Conservation (phyloP, 2,888 invertebrate species). For the Boloria selene region DNA sequence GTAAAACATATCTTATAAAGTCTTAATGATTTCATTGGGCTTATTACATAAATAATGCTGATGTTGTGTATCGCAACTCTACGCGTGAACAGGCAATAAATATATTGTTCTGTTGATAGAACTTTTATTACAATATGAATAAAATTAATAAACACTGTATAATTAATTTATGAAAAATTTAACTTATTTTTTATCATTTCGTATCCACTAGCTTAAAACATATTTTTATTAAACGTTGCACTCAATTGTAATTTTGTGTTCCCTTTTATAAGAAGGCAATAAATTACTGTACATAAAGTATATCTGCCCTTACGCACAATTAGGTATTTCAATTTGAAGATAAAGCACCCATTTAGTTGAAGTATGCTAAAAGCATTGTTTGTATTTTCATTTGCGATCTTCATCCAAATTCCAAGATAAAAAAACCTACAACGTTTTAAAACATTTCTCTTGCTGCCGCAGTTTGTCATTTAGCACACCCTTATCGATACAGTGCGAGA, state of each 20-base stretch:
- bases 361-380: conserved; percentile 58
- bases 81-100: conserved; percentile 10
- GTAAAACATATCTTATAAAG: background rate
- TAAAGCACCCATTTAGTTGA: conserved; percentile 20
- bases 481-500: conserved; percentile 78
- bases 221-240: conserved; percentile 6
- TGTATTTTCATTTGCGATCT: conserved; percentile 67
- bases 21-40: background rate
- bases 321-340: conserved; percentile 19
- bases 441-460: conserved; percentile 70
- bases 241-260: background rate
- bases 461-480: conserved; percentile 78
- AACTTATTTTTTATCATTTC: no score
- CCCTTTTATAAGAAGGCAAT: conserved; percentile 7
- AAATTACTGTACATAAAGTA: conserved; percentile 8
- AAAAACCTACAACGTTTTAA: conserved; percentile 71
- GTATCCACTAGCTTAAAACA: background rate
- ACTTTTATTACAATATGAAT: conserved; percentile 5
- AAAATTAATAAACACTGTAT: no score
- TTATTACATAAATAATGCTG: conserved; percentile 72
- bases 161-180: no score
- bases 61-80: conserved; percentile 44
- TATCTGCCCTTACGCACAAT: conserved; percentile 15
- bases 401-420: conserved; percentile 66
- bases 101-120: conserved; percentile 10